Base-by-base conservation (phyloP, 2,797 vertebrate genomes). In the Sebastiscus tertius region DNA sequence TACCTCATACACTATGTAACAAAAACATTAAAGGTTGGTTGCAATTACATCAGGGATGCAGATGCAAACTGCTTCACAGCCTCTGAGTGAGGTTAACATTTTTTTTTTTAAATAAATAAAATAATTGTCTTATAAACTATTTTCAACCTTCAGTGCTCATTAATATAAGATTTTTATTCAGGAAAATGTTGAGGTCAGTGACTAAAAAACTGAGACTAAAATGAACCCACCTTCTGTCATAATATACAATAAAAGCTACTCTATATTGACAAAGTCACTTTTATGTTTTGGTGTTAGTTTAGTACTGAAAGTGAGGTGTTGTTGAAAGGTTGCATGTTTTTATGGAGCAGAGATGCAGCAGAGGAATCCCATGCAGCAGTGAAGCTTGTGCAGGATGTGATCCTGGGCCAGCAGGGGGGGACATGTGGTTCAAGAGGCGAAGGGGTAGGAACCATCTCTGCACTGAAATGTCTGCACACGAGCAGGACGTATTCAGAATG, bases 381-480 rank as follows among this genome's bases (percentile, higher is more conserved):
- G 70, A 27, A 24, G 20, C 61, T 36, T 24, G 31, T 87, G 87
- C 42, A 84, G 62, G 82, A 16, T 81, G 60, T 86, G 78, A 86
- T 89, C 79, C 55, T 46, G 58, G 83, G 79, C 93, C 93, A 93
- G 92, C 89, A 93, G 90, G 84, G 90, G 92, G 90, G 90, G 92
- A 85, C 87, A 87, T 85, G 91, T 46, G 79, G 88, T 86, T 72
- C 85, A 68, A 63, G 82, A 87, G 82, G 66, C 72, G 18, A 20
- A 49, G 68, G 77, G 74, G 33, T 16, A 67, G 27, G 8, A 72
- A 77, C 33, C 56, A 26, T 22, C 16, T 33, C 72, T 72, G 72
- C 77, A 60, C 1, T 26, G 34, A 70, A 49, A 73, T 42, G 33
- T 64, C 42, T 56, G 22, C 11, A 14, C 56, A 77, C 8, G 18